These are phyloP conservation scores for Aeoliscus strigatus DNA, from an alignment of 2,797 vertebrate species.

Conservation along the genomic window DNA sequence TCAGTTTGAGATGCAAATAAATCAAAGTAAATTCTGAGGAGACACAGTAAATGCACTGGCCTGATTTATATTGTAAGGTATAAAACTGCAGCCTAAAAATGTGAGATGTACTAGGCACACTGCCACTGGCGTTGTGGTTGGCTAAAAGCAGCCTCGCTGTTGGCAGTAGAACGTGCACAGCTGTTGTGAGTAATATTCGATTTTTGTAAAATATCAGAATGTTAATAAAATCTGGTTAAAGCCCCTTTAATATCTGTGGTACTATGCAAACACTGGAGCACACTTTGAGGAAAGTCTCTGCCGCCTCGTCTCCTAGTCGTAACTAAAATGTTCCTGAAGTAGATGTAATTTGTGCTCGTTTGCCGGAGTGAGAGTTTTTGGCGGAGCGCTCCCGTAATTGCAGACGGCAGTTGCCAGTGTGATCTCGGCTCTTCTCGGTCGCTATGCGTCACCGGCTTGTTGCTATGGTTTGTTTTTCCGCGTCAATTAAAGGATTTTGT, in stretches of 20 bases:
- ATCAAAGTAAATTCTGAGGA: background rate
- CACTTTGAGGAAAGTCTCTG: background rate
- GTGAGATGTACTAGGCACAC: conserved; percentile 35
- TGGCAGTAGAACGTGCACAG: conserved; percentile 33
- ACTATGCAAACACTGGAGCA: background rate
- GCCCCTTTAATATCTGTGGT: background rate
- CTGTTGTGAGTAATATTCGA: conserved; percentile 32
- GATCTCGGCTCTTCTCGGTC: no score
- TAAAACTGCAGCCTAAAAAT: conserved; percentile 16
- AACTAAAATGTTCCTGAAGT: no score
- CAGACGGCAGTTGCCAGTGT: no score
- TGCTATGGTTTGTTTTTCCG: no score
- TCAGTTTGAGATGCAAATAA: background rate
- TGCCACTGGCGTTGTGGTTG: conserved; percentile 35
- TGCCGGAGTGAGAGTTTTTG: no score
- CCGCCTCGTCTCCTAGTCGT: no score
- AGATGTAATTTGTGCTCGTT: no score
- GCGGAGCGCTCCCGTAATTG: no score
- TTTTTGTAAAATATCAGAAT: conserved; percentile 28
- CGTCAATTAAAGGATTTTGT: no score
- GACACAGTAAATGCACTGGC: background rate
- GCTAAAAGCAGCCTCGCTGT: conserved; percentile 13
- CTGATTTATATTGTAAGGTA: conserved; percentile 14
- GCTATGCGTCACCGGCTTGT: no score
- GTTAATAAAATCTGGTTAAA: conserved; percentile 11